A percentile compares a stretch with the other conserved stretches of the same genome.
These are phyloP conservation scores for Nipponia nippon DNA, from an alignment of 2,113 vertebrate species.

Conservation along the genomic window DNA sequence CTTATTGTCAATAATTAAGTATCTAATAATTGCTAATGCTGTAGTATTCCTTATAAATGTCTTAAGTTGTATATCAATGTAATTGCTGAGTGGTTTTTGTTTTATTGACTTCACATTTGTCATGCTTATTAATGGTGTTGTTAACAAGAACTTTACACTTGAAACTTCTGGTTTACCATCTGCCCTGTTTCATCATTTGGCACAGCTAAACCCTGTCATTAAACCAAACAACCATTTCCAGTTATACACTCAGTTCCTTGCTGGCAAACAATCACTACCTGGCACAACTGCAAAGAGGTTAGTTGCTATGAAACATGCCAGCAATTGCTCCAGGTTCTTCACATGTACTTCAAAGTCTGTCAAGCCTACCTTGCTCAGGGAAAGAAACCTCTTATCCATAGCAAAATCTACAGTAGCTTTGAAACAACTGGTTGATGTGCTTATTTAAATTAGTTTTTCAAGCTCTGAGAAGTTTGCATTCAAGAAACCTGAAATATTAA, in stretches of 20 bases:
- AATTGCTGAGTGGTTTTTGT: neutral
- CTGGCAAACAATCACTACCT: neutral
- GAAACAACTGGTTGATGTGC: neutral
- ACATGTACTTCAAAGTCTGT: neutral
- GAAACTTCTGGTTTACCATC: neutral
- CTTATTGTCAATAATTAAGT: neutral
- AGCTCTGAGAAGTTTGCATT: neutral
- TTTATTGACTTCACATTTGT: slow-evolving; percentile 1
- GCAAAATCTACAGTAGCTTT: neutral
- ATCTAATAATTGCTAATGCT: neutral
- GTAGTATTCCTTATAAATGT: neutral
- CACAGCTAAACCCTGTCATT: neutral
- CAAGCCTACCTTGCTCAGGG: neutral
- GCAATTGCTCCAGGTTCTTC: neutral
- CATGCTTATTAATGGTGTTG: neutral
- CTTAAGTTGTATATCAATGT: neutral
- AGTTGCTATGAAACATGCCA: neutral
- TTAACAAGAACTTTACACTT: neutral
- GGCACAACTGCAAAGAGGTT: neutral
- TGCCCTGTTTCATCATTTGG: neutral
- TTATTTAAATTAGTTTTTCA: neutral
- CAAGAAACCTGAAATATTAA: neutral
- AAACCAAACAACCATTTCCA: neutral
- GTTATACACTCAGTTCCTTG: neutral
- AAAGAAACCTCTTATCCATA: neutral